Evolutionary conservation across 1,140 invertebrate genomes (phyloP), one percentile per base, ranked within the genome.

Genomic region (Neoseiulus cucumeris): DNA sequence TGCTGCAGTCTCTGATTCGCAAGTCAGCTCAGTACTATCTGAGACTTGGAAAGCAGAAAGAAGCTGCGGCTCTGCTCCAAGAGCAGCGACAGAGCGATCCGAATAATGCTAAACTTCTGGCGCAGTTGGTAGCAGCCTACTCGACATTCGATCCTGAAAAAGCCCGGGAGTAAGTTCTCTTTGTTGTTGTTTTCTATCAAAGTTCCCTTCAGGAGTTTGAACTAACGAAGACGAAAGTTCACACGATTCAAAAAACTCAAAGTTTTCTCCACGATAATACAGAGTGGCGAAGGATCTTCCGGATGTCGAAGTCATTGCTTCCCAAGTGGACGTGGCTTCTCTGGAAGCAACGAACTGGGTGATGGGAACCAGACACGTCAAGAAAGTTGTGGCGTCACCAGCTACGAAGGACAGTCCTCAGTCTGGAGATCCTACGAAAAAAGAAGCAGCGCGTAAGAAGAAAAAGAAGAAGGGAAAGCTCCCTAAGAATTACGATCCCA

Each of bases 401-500:
- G 80, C 78, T 1, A 79, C 81, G 59, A 77, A 80, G 76, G 51
- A 59, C 22, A 59, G 22, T 33, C 80, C 76, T 71, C 66, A 69
- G 28, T 68, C 69, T 64, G 67, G 67, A 65, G 66, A 51, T 29
- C 33, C 33, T 4, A 45, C 55, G 66, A 64, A 66, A 71, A 67
- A 65, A 20, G 47, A 45, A 44, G 4, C 51, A 6, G 51, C 51
- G 2, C 33, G 70, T 41, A 71, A 70, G 41, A 74, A 70, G 45
- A 71, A 68, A 18, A 72, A 74, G 67, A 70, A 70, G 47, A 73
- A 74, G 64, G 72, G 68, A 14, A 88, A 87, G 75, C 75, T 98
- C 28, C 93, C 94, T 0, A 91, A 92, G 74, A 89, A 87, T 74
- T 91, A 85, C 70, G 87, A 95, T 76, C 79, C 89, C 0, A 84